These are phyloP conservation scores for Diglossa brunneiventris DNA, from an alignment of 2,113 vertebrate species.

Conservation along the genomic window DNA sequence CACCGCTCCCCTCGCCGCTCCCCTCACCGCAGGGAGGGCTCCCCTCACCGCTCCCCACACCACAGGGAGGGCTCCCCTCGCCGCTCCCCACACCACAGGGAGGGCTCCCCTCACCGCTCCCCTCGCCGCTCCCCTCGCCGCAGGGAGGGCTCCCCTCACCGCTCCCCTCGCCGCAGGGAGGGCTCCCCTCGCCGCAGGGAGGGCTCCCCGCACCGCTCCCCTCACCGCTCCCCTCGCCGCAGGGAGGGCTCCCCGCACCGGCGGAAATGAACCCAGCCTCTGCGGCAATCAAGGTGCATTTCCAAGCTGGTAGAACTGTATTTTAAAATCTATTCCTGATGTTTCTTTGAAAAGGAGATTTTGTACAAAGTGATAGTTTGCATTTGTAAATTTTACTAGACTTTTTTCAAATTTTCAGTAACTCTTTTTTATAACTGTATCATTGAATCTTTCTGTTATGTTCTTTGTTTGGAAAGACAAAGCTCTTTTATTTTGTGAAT, in stretches of 20 bases:
- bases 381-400: constrained; percentile 66
- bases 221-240: constrained; percentile 1
- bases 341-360: constrained; percentile 34
- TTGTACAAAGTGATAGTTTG: constrained; percentile 72
- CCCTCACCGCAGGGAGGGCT: too few relatives aligned
- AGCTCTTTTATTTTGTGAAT: constrained; percentile 76
- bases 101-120: too few relatives aligned
- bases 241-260: constrained; percentile 60
- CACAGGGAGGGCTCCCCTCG: too few relatives aligned
- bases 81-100: too few relatives aligned
- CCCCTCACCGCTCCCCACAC: too few relatives aligned
- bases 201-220: neutral
- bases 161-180: too few relatives aligned
- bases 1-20: too few relatives aligned
- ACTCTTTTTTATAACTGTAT: constrained; percentile 32
- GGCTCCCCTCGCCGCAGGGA: too few relatives aligned
- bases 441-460: constrained; percentile 27
- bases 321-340: constrained; percentile 45
- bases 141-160: too few relatives aligned
- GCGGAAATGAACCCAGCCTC: constrained; percentile 57
- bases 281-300: neutral
- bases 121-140: too few relatives aligned
- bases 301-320: constrained; percentile 12
- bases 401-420: constrained; percentile 68
- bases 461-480: constrained; percentile 40